Evolutionary conservation across 2,113 vertebrate species (phyloP).

Genomic region (Tetrax tetrax): DNA sequence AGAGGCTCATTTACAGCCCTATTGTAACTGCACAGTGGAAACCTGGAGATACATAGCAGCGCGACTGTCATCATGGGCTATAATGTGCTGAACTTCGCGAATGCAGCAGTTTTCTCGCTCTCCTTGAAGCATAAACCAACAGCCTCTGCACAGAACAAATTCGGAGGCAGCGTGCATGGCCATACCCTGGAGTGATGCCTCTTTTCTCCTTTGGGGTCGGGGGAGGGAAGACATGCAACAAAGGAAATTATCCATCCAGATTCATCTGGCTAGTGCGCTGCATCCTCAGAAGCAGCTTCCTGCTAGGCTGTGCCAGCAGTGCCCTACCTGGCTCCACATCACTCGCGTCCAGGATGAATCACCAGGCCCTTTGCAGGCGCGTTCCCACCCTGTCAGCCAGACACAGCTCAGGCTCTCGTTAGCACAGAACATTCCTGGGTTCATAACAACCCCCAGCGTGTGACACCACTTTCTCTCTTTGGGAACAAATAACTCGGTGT

Average conservation of each 20-base stretch:
- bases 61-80: not conserved
- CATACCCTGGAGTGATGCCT: accelerated
- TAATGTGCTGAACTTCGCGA: not conserved
- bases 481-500: not conserved
- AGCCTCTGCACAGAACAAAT: not conserved
- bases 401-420: not conserved
- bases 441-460: not conserved
- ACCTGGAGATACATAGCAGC: not conserved
- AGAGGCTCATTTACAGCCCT: not conserved
- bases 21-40: not conserved
- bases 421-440: not conserved
- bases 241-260: not conserved
- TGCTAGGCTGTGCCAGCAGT: not conserved
- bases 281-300: not conserved
- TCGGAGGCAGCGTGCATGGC: not conserved
- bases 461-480: not conserved
- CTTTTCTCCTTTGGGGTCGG: not conserved
- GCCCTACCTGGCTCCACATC: not conserved
- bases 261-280: not conserved
- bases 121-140: not conserved
- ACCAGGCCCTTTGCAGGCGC: not conserved
- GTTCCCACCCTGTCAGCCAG: not conserved
- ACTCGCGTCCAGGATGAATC: not conserved
- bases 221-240: not conserved
- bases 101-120: not conserved